phyloP scores from a whole-genome alignment of 2,888 invertebrate genomes.

The Rhagonycha lutea region DNA sequence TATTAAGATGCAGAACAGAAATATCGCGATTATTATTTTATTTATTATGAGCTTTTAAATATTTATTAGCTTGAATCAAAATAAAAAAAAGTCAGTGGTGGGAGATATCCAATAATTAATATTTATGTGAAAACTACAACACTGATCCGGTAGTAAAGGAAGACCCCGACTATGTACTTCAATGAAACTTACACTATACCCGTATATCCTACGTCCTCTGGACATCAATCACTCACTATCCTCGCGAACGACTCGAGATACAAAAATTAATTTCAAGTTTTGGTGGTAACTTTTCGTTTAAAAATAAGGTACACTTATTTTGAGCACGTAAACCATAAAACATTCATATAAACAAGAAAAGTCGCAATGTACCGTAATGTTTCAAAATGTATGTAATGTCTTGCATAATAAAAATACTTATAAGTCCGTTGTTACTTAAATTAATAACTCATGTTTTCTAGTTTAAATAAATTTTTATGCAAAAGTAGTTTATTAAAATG shows the following conservation, averaged over 20 bases:
- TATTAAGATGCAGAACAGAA: conserved; percentile 11
- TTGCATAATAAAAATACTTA: conserved; percentile 9
- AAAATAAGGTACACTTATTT: conserved; percentile 6
- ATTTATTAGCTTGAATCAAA: conserved; percentile 7
- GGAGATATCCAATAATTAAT: not conserved
- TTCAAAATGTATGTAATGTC: conserved; percentile 7
- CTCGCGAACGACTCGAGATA: not conserved
- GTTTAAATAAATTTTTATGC: conserved; percentile 21
- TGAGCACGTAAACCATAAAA: conserved; percentile 9
- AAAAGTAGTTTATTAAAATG: conserved; percentile 18
- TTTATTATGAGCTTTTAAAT: conserved; percentile 15
- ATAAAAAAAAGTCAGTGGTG: not conserved
- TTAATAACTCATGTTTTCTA: conserved; percentile 16
- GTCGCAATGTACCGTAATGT: conserved; percentile 8
- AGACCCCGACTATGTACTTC: not conserved
- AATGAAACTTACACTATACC: too few species aligned
- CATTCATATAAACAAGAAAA: conserved; percentile 14
- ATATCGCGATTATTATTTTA: not conserved
- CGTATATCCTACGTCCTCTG: too few species aligned
- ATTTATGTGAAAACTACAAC: not conserved
- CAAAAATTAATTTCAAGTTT: not conserved
- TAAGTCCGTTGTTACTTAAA: conserved; percentile 12
- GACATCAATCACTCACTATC: not conserved
- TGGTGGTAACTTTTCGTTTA: not conserved
- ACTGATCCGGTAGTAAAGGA: not conserved